Evolutionary conservation across 2,113 vertebrate species (phyloP).

Genomic region (Pelodiscus sinensis): DNA sequence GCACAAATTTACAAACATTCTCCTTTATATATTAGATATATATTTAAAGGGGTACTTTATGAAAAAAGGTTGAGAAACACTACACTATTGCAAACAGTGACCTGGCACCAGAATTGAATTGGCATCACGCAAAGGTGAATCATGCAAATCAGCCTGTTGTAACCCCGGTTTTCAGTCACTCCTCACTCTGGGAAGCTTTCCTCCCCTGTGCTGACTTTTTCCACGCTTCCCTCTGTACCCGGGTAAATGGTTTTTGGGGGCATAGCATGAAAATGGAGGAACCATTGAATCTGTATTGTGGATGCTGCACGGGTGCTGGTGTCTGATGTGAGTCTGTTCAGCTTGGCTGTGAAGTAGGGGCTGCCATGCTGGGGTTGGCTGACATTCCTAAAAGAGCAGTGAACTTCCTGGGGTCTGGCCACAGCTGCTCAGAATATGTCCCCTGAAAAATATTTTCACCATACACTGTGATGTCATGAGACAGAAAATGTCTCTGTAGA

Average conservation of each 20-base stretch:
- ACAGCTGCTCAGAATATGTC: background rate
- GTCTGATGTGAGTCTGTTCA: background rate
- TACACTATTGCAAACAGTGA: no score
- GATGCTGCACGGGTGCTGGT: background rate
- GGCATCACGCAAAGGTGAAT: background rate
- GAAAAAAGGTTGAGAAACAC: no score
- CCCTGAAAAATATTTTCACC: background rate
- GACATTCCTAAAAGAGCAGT: background rate
- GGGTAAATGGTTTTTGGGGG: background rate
- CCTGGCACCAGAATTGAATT: no score
- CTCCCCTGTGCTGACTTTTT: background rate
- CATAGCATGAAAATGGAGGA: background rate
- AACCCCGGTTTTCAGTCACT: background rate
- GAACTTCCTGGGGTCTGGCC: background rate
- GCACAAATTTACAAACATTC: no score
- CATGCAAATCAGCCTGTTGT: background rate
- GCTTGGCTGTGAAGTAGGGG: background rate
- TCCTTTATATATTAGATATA: no score
- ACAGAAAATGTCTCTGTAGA: no score
- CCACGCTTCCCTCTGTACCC: background rate
- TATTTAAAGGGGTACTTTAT: no score
- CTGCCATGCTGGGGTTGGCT: rapidly evolving
- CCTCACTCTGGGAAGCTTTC: background rate
- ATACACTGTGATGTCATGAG: no score
- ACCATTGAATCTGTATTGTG: background rate